These are phyloP conservation scores for Sminthopsis crassicaudata DNA, from an alignment of 2,113 vertebrate species.

Conservation along the genomic window DNA sequence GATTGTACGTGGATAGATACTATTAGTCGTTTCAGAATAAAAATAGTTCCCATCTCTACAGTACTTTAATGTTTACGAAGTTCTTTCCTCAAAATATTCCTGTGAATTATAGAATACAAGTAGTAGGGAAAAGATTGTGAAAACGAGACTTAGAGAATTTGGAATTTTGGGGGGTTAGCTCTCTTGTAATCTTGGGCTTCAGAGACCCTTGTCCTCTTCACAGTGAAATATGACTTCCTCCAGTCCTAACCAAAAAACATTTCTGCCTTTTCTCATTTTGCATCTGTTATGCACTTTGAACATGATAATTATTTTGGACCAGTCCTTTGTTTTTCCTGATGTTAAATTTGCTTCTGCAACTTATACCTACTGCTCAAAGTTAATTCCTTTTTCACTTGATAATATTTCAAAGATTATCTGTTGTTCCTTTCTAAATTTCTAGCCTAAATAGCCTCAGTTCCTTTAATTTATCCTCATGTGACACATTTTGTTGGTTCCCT, in stretches of 20 bases:
- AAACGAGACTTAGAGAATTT: not conserved
- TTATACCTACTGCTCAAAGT: not conserved
- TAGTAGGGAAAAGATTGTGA: not conserved
- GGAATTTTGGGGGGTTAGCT: not conserved
- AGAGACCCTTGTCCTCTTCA: not conserved
- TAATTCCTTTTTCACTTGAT: not conserved
- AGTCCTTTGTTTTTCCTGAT: not conserved
- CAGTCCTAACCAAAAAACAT: not conserved
- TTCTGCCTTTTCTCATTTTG: not conserved
- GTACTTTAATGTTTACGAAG: not conserved
- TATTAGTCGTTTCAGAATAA: not conserved
- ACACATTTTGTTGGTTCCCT: not conserved
- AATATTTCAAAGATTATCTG: not conserved
- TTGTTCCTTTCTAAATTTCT: not conserved
- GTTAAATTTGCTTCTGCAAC: not conserved
- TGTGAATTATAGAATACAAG: not conserved
- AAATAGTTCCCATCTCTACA: not conserved
- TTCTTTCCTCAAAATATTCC: not conserved
- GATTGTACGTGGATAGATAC: not conserved
- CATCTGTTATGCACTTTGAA: not conserved
- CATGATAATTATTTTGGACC: not conserved
- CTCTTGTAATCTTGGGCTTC: not conserved
- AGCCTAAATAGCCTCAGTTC: not conserved
- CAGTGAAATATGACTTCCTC: not conserved
- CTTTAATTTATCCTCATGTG: not conserved